Evolutionary conservation across 2,888 invertebrate genomes (phyloP).

Genomic region (Hesperia comma): DNA sequence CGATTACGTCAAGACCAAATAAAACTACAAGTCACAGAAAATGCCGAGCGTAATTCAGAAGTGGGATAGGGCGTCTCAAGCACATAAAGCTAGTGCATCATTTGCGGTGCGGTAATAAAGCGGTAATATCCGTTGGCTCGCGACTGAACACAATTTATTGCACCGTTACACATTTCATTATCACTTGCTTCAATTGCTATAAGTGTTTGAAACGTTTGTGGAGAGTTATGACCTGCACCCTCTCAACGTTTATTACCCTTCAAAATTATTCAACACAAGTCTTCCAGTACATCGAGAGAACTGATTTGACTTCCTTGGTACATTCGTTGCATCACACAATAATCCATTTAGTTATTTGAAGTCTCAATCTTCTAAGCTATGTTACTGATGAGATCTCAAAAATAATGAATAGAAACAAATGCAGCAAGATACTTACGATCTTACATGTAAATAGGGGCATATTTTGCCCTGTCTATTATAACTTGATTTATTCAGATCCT

Average conservation of each 20-base stretch:
- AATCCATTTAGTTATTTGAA: neutral
- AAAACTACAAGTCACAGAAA: neutral
- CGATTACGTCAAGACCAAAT: neutral
- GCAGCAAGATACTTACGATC: too few relatives aligned
- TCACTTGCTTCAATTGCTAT: slow-evolving; percentile 33
- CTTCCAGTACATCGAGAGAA: neutral
- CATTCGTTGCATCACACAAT: neutral
- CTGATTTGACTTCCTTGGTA: neutral
- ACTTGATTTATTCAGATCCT: too few relatives aligned
- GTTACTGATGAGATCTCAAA: too few relatives aligned
- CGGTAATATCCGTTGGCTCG: slow-evolving; percentile 25
- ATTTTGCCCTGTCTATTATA: too few relatives aligned
- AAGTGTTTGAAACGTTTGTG: slow-evolving; percentile 17
- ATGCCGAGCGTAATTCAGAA: neutral
- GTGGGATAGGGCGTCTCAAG: slow-evolving; percentile 2
- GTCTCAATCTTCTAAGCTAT: neutral
- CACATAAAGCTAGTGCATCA: slow-evolving; percentile 21
- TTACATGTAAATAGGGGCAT: too few relatives aligned
- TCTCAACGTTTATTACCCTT: slow-evolving; percentile 16
- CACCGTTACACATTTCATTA: slow-evolving; percentile 30
- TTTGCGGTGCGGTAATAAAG: slow-evolving; percentile 23
- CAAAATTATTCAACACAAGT: neutral
- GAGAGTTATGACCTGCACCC: slow-evolving; percentile 24
- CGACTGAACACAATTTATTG: slow-evolving; percentile 26
- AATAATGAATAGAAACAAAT: too few relatives aligned